Evolutionary conservation across 2,888 invertebrate genomes (phyloP).

Genomic region (Tinea trinotella): DNA sequence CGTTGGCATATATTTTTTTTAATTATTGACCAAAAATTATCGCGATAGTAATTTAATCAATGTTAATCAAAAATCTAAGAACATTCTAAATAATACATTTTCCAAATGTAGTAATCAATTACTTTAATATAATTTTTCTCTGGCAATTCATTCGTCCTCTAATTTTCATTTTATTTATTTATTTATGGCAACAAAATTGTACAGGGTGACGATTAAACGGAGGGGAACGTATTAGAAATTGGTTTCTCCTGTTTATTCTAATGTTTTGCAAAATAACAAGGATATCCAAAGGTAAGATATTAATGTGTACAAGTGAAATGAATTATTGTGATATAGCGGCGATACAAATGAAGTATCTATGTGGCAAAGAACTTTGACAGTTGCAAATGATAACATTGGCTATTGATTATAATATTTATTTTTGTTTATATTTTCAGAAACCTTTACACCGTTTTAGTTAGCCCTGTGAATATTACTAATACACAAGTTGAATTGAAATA

Average conservation of each 20-base stretch:
- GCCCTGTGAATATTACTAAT: constrained; percentile 5
- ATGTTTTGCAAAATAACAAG: constrained; percentile 5
- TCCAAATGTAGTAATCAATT: not conserved
- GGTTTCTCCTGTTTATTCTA: constrained; percentile 10
- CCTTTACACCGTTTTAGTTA: not conserved
- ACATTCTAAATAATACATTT: too few relatives aligned
- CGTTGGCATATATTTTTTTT: too few relatives aligned
- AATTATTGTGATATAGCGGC: not conserved
- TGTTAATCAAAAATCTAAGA: too few relatives aligned
- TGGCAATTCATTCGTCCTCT: not conserved
- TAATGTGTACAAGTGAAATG: not conserved
- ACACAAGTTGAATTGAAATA: constrained; percentile 20
- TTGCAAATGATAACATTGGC: constrained; percentile 42
- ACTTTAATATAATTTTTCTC: not conserved
- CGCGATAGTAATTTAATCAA: too few relatives aligned
- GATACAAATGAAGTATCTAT: not conserved
- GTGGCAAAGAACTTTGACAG: constrained; percentile 50
- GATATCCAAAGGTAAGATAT: not conserved
- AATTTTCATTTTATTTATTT: constrained; percentile 6
- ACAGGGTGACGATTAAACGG: not conserved
- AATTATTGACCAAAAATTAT: too few relatives aligned
- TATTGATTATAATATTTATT: constrained; percentile 25
- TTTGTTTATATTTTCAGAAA: constrained; percentile 67
- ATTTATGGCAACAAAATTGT: constrained; percentile 16
- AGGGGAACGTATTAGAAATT: constrained; percentile 6